A percentile compares a stretch with the other conserved stretches of the same genome.
These are phyloP conservation scores for Brachionus angularis DNA, from an alignment of 1,140 invertebrate genomes.

Conservation along the genomic window DNA sequence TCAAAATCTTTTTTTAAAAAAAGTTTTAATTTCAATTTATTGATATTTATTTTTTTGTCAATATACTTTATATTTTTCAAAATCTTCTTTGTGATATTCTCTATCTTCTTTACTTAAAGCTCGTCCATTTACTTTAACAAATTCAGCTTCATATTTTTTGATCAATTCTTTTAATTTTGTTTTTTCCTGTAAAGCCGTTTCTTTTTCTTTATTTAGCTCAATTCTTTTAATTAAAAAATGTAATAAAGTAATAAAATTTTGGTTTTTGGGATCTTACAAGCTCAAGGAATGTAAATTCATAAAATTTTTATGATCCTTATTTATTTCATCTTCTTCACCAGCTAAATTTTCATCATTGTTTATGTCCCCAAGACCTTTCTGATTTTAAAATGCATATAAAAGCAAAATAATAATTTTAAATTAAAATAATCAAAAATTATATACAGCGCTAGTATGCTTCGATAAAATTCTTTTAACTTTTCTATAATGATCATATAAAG, in stretches of 20 bases:
- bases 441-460: slow-evolving; percentile 11
- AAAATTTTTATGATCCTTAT: slow-evolving; percentile 13
- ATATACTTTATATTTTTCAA: slow-evolving; percentile 43
- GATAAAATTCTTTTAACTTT: slow-evolving; percentile 26
- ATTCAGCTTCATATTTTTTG: slow-evolving; percentile 38
- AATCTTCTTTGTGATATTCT: slow-evolving; percentile 31
- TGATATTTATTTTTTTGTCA: too few species aligned
- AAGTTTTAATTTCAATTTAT: too few species aligned
- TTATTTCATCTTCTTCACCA: slow-evolving; percentile 6
- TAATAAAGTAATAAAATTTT: not conserved
- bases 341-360: slow-evolving; percentile 35
- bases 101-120: slow-evolving; percentile 17
- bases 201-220: slow-evolving; percentile 26
- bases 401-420: not conserved
- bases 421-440: not conserved
- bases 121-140: slow-evolving; percentile 17
- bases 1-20: too few species aligned
- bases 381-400: not conserved
- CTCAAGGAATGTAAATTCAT: slow-evolving; percentile 1
- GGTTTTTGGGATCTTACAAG: not conserved
- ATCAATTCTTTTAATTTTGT: slow-evolving; percentile 26
- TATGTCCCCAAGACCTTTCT: slow-evolving; percentile 8
- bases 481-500: slow-evolving; percentile 42
- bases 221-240: not conserved
- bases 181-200: slow-evolving; percentile 19